Evolutionary conservation across 2,797 vertebrate species (phyloP), one percentile per base, ranked within the genome.

Genomic region (Melanotaenia nigrans): DNA sequence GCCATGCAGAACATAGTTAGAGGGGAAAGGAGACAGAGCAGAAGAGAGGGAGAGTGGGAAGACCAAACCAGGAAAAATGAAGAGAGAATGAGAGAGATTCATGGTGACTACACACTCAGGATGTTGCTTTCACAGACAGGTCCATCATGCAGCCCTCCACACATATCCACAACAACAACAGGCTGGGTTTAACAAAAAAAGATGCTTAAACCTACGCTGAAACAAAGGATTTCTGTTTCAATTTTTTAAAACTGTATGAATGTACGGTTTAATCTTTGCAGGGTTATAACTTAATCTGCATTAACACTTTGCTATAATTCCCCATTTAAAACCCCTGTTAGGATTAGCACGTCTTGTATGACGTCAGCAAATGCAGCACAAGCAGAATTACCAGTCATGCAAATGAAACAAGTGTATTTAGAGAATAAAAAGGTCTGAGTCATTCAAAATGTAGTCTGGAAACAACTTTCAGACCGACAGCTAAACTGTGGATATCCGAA

Each of bases 301-400:
- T 65, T 55, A 51, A 51, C 56, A 56, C 53, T 8, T 45, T 24
- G 12, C 66, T 28, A 13, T 30, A 55, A 79, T 47, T 79, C 75
- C 71, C 64, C 16, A 0, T 55, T 58, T 62, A 45, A 81, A 74
- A 65, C 54, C 80, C 20, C 4, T 53, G 73, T 79, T 36, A 62
- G 81, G 79, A 87, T 90, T 79, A 80, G 40, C 13, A 35, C 16
- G 70, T 60, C 33, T 59, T 61, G 11, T 36, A 47, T 73, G 45
- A 70, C 71, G 55, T 58, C 18, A 64, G 32, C 32, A 68, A 75
- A 71, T 28, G 60, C 22, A 65, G 51, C 13, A 54, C 8, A 12
- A 65, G 60, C 11, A 65, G 57, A 77, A 61, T 78, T 65, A n/a
- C 32, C 42, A 76, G 77, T 87, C 84, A 90, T 72, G 72, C 68